Conservation (phyloP, 30 jellyfish, hydroid and myxozoan species). For the Turritopsis dohrnii region DNA sequence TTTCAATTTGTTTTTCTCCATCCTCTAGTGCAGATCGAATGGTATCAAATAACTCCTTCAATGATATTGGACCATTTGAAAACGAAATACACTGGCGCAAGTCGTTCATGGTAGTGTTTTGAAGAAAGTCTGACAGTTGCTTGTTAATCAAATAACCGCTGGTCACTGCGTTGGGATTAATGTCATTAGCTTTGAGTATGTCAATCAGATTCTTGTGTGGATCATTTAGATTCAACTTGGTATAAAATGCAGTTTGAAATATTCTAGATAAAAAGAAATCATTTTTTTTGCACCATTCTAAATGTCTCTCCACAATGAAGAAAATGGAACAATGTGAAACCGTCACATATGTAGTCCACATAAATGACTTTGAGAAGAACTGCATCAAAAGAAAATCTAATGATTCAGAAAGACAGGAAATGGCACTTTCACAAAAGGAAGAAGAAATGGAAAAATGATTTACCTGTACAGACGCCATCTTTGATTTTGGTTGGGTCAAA, state of each 20-base stretch:
- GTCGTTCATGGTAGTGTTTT: neutral
- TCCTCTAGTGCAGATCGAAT: neutral
- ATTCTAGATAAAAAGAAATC: neutral
- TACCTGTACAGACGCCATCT: neutral
- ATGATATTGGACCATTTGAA: neutral
- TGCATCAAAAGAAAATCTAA: neutral
- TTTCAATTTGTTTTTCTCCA: neutral
- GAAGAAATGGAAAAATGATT: neutral
- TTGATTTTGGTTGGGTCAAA: neutral
- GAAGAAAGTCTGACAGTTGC: neutral
- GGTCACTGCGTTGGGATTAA: neutral
- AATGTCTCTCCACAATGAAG: neutral
- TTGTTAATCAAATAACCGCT: neutral
- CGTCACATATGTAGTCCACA: too few relatives aligned
- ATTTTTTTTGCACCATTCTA: too few relatives aligned
- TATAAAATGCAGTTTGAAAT: neutral
- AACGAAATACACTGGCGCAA: neutral
- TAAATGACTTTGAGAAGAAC: too few relatives aligned
- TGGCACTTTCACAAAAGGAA: neutral
- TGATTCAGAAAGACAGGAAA: neutral
- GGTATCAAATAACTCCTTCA: neutral
- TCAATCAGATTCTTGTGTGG: neutral
- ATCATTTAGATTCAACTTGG: neutral
- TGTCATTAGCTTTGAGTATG: neutral
- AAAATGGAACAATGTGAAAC: too few relatives aligned